A percentile compares a stretch with the other conserved stretches of the same genome.
phyloP scores from a whole-genome alignment of 2,797 vertebrate species.

The Uromys caudimaculatus region DNA sequence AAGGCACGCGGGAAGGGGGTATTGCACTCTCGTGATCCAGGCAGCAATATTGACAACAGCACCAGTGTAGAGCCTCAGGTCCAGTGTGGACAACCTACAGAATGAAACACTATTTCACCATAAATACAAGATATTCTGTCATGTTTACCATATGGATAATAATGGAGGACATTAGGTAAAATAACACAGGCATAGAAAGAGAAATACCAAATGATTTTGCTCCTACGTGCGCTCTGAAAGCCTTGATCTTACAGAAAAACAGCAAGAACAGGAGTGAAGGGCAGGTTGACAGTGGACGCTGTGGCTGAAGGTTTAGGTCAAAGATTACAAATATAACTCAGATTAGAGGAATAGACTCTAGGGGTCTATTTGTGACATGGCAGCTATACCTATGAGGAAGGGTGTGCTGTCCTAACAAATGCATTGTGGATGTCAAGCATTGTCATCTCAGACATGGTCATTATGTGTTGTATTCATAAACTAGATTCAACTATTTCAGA shows the following conservation, averaged over 20 bases:
- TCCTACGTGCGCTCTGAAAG: too few relatives aligned
- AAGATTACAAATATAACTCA: background rate
- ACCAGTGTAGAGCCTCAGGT: background rate
- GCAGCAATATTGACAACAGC: background rate
- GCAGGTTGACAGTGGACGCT: background rate
- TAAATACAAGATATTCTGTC: background rate
- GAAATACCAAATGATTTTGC: background rate
- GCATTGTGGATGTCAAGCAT: background rate
- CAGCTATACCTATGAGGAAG: background rate
- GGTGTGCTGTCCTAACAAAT: background rate
- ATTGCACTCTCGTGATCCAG: background rate
- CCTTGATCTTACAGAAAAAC: background rate
- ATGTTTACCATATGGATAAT: background rate
- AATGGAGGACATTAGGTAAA: background rate
- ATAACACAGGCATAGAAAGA: background rate
- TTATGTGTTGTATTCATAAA: background rate
- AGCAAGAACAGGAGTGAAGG: background rate
- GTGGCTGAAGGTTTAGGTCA: too few relatives aligned
- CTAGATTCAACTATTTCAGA: background rate
- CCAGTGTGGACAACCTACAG: background rate
- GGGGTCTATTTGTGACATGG: background rate
- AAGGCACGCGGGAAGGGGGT: too few relatives aligned
- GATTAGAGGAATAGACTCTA: background rate
- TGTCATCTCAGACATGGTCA: background rate
- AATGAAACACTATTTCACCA: background rate